Evolutionary conservation across 1,140 invertebrate genomes (phyloP).

Genomic region (Orchestia grillus): DNA sequence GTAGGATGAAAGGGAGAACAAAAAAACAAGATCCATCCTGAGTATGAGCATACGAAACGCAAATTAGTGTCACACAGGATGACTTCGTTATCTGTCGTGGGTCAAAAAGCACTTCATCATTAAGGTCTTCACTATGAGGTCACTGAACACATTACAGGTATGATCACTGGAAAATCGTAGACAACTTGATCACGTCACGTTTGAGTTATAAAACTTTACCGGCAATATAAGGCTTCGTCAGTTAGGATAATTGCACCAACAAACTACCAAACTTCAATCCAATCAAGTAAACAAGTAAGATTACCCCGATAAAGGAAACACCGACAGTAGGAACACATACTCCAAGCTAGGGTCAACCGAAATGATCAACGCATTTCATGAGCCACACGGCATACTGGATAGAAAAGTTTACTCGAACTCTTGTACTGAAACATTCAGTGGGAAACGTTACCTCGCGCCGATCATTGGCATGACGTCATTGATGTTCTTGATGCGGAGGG

Average conservation of each 20-base stretch:
- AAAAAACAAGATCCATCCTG: no score
- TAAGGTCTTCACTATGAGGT: not conserved
- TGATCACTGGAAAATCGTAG: not conserved
- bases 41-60: no score
- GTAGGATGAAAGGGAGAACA: no score
- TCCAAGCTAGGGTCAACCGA: not conserved
- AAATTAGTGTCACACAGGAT: no score
- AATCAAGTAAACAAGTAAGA: not conserved
- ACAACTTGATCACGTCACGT: not conserved
- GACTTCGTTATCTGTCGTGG: no score
- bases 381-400: not conserved
- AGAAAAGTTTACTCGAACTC: not conserved
- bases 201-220: not conserved
- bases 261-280: not conserved
- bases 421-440: not conserved
- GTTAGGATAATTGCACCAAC: not conserved
- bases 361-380: not conserved
- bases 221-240: not conserved
- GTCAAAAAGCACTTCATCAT: no score
- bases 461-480: conserved; percentile 57
- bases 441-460: conserved; percentile 12
- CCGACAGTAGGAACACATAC: not conserved
- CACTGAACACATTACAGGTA: not conserved
- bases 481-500: conserved; percentile 53
- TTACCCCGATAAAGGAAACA: not conserved